phyloP scores from a whole-genome alignment of 2,888 invertebrate species.

The Tachina lurida region DNA sequence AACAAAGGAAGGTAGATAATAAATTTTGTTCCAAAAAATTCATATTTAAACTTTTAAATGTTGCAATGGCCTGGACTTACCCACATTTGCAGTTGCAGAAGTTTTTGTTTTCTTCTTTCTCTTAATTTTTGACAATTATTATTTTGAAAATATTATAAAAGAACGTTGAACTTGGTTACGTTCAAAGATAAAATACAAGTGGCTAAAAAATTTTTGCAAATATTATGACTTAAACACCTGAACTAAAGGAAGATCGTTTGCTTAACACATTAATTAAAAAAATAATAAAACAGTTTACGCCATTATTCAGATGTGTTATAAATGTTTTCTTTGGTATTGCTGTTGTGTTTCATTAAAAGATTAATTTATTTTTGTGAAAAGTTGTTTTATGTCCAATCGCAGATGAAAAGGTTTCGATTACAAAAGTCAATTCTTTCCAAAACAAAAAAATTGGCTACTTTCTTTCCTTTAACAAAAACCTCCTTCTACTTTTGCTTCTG shows the following conservation, averaged over 20 bases:
- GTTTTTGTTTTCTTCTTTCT: conserved; percentile 32
- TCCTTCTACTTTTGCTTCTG: neutral
- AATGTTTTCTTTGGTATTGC: neutral
- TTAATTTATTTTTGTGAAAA: conserved; percentile 62
- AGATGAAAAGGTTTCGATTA: conserved; percentile 72
- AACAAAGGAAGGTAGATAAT: conserved; percentile 67
- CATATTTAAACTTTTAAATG: conserved; percentile 15
- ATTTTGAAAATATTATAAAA: conserved; percentile 29
- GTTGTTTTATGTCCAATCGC: conserved; percentile 68
- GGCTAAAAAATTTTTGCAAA: conserved; percentile 63
- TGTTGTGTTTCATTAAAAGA: conserved; percentile 34
- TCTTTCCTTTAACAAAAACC: conserved; percentile 17
- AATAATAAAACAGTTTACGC: neutral
- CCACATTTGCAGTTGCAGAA: conserved; percentile 26
- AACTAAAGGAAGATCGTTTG: conserved; percentile 44
- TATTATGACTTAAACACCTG: conserved; percentile 69
- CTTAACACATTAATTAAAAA: conserved; percentile 8
- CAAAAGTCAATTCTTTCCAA: conserved; percentile 63
- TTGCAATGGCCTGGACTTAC: neutral
- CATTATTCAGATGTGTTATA: conserved; percentile 8
- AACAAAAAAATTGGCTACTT: conserved; percentile 22
- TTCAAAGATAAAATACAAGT: conserved; percentile 51
- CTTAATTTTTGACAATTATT: conserved; percentile 12
- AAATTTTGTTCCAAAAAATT: conserved; percentile 51
- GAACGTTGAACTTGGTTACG: neutral